Conservation (phyloP, 2,113 vertebrate genomes). For the Paraplagusia blochii region DNA sequence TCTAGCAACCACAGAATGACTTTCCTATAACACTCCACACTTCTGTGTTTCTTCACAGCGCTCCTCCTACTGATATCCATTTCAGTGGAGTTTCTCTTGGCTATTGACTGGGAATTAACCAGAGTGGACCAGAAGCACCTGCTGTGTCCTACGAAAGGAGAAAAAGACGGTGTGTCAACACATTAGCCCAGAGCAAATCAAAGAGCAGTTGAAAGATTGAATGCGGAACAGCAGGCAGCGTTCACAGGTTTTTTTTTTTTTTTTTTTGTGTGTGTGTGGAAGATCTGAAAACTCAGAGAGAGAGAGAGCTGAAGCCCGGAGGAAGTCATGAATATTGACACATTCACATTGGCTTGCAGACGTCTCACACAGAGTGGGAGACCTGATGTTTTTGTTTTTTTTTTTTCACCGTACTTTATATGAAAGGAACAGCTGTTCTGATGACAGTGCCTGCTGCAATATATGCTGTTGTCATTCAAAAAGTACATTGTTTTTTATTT, state of each 20-base stretch:
- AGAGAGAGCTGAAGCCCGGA: neutral
- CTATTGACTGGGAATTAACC: constrained; percentile 7
- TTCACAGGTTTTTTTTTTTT: neutral
- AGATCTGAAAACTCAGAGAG: neutral
- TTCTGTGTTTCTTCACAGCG: constrained; percentile 11
- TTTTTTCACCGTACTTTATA: too few relatives aligned
- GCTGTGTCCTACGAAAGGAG: constrained; percentile 5
- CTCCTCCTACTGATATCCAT: constrained; percentile 11
- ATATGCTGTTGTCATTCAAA: too few relatives aligned
- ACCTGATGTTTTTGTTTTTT: neutral
- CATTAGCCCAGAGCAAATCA: neutral
- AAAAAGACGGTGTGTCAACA: neutral
- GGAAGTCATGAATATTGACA: neutral
- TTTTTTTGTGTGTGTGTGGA: too few relatives aligned
- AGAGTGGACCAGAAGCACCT: neutral
- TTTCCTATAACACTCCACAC: too few relatives aligned
- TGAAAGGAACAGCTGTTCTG: too few relatives aligned
- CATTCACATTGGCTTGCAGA: neutral
- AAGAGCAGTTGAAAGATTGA: neutral
- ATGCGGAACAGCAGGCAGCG: neutral
- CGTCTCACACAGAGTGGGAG: neutral
- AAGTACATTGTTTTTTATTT: too few relatives aligned
- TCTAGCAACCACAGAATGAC: too few relatives aligned
- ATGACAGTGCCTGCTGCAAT: too few relatives aligned
- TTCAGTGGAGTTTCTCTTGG: constrained; percentile 11